These are phyloP conservation scores for Acanthosepion esculentum DNA, from an alignment of 2,888 invertebrate genomes.

Conservation along the genomic window DNA sequence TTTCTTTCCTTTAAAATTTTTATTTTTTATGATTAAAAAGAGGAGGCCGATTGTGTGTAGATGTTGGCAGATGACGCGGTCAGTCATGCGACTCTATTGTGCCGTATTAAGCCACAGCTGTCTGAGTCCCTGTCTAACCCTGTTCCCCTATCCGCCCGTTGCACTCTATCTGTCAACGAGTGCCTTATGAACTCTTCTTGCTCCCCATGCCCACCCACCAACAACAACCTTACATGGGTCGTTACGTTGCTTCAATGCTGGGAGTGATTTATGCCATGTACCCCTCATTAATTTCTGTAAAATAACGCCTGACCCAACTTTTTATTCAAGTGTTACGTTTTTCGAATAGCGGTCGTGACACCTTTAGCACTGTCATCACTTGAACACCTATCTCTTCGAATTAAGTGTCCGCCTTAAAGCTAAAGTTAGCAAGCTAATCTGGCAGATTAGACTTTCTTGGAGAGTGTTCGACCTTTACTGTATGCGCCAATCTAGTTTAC, in stretches of 20 bases:
- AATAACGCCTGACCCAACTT: background rate
- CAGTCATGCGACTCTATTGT: background rate
- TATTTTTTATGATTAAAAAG: background rate
- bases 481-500: too few relatives aligned
- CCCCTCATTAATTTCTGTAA: background rate
- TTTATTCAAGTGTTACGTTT: background rate
- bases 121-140: background rate
- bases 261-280: background rate
- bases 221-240: background rate
- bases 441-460: too few relatives aligned
- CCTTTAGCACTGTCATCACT: background rate
- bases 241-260: conserved; percentile 33
- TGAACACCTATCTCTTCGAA: background rate
- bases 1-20: background rate
- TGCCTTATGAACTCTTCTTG: background rate
- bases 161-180: conserved; percentile 17
- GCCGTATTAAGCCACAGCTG: background rate
- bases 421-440: too few relatives aligned
- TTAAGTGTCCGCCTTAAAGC: background rate
- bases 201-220: too few relatives aligned
- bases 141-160: background rate
- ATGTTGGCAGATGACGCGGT: background rate
- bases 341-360: background rate
- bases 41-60: background rate
- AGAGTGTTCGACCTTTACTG: too few relatives aligned